phyloP scores from a whole-genome alignment of 1,140 invertebrate species.

The Diabrotica virgifera region DNA sequence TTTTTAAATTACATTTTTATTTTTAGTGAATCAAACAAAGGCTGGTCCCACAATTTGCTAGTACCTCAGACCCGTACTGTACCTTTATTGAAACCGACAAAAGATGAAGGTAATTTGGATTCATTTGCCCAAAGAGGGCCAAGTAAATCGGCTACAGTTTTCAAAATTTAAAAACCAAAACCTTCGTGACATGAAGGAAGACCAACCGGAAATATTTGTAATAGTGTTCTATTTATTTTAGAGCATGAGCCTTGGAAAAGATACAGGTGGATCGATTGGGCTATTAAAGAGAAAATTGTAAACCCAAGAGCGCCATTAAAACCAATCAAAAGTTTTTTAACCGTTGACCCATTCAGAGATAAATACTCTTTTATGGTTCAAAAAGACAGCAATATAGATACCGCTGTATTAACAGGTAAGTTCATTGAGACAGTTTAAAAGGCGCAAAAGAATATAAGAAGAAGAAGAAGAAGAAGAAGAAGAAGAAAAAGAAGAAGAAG shows the following conservation, averaged over 20 bases:
- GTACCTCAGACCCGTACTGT: constrained; percentile 41
- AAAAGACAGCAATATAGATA: too few relatives aligned
- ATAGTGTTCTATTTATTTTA: constrained; percentile 7
- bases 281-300: constrained; percentile 20
- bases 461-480: too few relatives aligned
- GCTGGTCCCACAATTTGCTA: constrained; percentile 28
- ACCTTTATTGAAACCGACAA: constrained; percentile 41
- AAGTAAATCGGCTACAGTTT: too few relatives aligned
- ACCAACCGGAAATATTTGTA: neutral
- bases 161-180: too few relatives aligned
- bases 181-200: too few relatives aligned
- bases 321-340: constrained; percentile 12
- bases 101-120: constrained; percentile 36
- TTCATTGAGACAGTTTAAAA: too few relatives aligned
- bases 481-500: too few relatives aligned
- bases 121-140: too few relatives aligned
- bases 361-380: neutral
- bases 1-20: neutral
- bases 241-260: constrained; percentile 28
- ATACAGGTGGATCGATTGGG: constrained; percentile 49
- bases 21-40: neutral
- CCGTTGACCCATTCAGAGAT: constrained; percentile 19
- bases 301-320: neutral
- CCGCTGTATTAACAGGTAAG: too few relatives aligned
- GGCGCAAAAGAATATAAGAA: too few relatives aligned